A percentile compares a stretch with the other conserved stretches of the same genome.
Conservation (phyloP, 2,888 invertebrate species). For the Morpho achilles region DNA sequence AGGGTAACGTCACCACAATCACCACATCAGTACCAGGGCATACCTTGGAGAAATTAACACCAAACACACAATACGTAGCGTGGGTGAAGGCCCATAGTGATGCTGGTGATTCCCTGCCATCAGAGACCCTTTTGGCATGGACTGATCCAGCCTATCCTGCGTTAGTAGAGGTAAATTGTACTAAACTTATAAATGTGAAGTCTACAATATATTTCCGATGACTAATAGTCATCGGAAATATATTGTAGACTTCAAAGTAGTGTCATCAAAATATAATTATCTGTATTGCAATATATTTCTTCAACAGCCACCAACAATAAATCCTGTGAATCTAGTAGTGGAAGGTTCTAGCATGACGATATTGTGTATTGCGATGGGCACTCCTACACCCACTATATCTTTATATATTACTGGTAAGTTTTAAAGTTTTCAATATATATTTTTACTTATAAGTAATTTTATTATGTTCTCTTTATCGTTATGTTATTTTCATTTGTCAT, state of each 20-base stretch:
- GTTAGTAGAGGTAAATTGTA: slow-evolving; percentile 84
- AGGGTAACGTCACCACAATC: slow-evolving; percentile 79
- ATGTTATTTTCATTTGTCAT: not conserved
- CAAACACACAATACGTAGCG: slow-evolving; percentile 90
- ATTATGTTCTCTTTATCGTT: not conserved
- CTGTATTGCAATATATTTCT: not conserved
- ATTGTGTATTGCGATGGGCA: slow-evolving; percentile 90
- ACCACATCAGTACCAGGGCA: slow-evolving; percentile 85
- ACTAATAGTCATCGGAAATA: no score
- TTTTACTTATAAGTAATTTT: not conserved
- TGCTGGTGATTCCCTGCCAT: slow-evolving; percentile 86
- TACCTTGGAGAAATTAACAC: slow-evolving; percentile 84
- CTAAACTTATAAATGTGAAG: no score
- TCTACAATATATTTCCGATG: no score
- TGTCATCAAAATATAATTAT: not conserved
- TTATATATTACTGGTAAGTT: slow-evolving; percentile 86
- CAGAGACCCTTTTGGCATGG: slow-evolving; percentile 91
- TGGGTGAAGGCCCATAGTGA: slow-evolving; percentile 85
- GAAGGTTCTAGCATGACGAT: slow-evolving; percentile 93
- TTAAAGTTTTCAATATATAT: not conserved
- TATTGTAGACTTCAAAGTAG: no score
- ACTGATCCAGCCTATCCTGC: slow-evolving; percentile 93
- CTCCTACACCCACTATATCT: slow-evolving; percentile 91
- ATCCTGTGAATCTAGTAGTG: slow-evolving; percentile 89
- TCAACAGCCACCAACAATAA: slow-evolving; percentile 87